Evolutionary conservation across 1,140 invertebrate species (phyloP), one percentile per base, ranked within the genome.

Genomic region (Tetramorium simillimum): DNA sequence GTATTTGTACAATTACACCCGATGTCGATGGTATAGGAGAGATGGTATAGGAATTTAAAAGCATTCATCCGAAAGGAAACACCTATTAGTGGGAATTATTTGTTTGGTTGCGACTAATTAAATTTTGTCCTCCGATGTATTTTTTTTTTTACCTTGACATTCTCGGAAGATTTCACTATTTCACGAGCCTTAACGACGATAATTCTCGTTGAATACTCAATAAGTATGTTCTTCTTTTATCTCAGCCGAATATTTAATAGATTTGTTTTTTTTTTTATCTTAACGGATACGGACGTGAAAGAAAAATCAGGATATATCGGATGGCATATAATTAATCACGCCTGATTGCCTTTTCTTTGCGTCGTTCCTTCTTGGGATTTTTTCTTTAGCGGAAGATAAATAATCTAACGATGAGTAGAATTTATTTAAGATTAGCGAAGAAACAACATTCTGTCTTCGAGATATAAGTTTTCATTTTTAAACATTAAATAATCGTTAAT

Each of bases 271-370:
- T 46, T 75, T 72, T 18, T 33, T 33, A 60, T 3, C n/a, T 2
- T 18, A 21, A 33, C 24, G 7, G 33, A 72, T 33, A 37, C 40
- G 33, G 33, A 21, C 51, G 18, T 18, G 40, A 73, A 16, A 46
- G 65, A 37, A 40, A 43, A 49, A 82, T 60, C n/a, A 49, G 49
- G 77, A 28, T 9, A 24, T 73, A 60, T 73, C 40, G n/a, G 28
- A 73, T 18, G 9, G 0, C 73, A 72, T 72, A 70, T 75, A 84
- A 84, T 84, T 73, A 73, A 84, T 73, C 18, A 73, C 6, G 24
- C 33, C 37, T 10, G 43, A 60, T 46, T 46, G 69, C 24, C 28
- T 28, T 33, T 75, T 46, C 46, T 62, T 73, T 72, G 24, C 53
- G 5, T 9, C 18, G 6, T 60, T 43, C 16, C 9, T 60, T 21